These are phyloP conservation scores for Apostichopus leukothele DNA, from an alignment of 53 echinoderm and acorn worm genomes.

Conservation along the genomic window DNA sequence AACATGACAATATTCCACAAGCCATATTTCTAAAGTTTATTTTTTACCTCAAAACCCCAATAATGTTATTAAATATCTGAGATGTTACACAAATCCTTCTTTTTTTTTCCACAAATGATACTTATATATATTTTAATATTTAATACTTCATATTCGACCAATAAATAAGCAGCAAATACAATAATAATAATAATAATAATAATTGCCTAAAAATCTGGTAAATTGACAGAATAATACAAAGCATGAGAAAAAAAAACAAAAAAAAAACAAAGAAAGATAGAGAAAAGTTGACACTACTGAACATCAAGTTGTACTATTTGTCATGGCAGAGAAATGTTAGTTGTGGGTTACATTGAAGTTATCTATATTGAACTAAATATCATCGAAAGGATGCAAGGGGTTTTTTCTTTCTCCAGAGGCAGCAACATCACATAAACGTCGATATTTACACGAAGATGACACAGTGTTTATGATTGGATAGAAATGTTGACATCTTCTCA, in stretches of 20 bases:
- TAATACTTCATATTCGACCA: neutral
- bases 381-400: too few relatives aligned
- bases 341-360: too few relatives aligned
- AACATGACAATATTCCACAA: conserved; percentile 41
- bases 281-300: too few relatives aligned
- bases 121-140: neutral
- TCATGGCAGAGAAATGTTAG: too few relatives aligned
- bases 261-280: too few relatives aligned
- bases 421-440: too few relatives aligned
- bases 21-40: neutral
- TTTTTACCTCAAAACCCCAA: conserved; percentile 38
- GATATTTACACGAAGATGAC: too few relatives aligned
- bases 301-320: too few relatives aligned
- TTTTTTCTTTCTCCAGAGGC: too few relatives aligned
- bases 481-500: too few relatives aligned
- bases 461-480: too few relatives aligned
- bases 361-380: too few relatives aligned
- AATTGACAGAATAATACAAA: neutral
- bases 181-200: neutral
- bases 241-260: neutral
- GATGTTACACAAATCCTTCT: conserved; percentile 8
- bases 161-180: conserved; percentile 15
- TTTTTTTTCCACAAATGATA: conserved; percentile 35
- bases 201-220: neutral
- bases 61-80: conserved; percentile 35